Conservation (phyloP, 2,113 vertebrate genomes). For the Callorhinus ursinus region DNA sequence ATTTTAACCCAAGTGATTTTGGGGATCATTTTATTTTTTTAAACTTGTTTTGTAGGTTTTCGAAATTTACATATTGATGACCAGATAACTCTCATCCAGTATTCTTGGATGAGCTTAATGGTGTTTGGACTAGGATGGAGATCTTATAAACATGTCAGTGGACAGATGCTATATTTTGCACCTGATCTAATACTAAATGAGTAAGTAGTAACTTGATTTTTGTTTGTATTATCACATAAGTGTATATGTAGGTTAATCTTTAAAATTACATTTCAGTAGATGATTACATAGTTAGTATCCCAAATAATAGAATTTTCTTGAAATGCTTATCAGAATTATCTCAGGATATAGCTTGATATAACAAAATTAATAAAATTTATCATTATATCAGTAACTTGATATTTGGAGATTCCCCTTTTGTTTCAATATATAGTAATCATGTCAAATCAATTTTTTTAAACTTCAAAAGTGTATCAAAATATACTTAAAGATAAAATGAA, state of each 20-base stretch:
- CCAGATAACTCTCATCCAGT: constrained; percentile 99
- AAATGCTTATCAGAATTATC: neutral
- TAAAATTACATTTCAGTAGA: constrained; percentile 10
- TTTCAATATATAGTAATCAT: neutral
- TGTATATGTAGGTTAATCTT: neutral
- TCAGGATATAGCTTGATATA: neutral
- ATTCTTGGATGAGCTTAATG: constrained; percentile 99
- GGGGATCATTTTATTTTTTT: constrained; percentile 30
- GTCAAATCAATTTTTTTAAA: neutral
- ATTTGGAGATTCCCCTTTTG: neutral
- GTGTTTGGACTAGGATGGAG: constrained; percentile 97
- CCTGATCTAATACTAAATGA: constrained; percentile 96
- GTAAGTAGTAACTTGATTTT: constrained; percentile 89
- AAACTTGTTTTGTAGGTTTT: constrained; percentile 89
- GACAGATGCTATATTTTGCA: constrained; percentile 97
- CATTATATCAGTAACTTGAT: neutral
- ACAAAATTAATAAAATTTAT: neutral
- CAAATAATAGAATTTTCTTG: constrained; percentile 15
- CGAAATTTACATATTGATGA: constrained; percentile 96
- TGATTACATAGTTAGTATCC: neutral
- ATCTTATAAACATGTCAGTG: constrained; percentile 95
- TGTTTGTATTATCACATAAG: neutral
- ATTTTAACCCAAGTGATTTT: neutral
- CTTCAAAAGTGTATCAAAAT: constrained; percentile 27
- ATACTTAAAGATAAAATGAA: constrained; percentile 43